phyloP scores from a whole-genome alignment of 2,113 vertebrate species.

The Calidris pugnax region DNA sequence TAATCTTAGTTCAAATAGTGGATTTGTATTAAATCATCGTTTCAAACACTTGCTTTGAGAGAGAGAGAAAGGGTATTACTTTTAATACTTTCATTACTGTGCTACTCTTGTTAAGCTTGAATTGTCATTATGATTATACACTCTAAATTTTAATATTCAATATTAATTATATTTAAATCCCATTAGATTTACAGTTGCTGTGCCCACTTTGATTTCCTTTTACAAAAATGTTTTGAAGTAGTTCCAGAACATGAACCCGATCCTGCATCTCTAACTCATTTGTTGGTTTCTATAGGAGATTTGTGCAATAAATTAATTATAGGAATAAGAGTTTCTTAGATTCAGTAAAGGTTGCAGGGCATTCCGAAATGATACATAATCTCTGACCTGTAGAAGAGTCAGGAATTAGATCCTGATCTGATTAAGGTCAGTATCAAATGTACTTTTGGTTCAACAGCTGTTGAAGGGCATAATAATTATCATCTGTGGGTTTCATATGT shows the following conservation, averaged over 20 bases:
- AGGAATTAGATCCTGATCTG: not conserved
- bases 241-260: constrained; percentile 2
- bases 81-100: constrained; percentile 35
- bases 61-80: not conserved
- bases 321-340: not conserved
- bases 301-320: not conserved
- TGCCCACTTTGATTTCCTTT: not conserved
- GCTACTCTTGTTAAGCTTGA: not conserved
- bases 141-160: constrained; percentile 1
- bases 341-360: not conserved
- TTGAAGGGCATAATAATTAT: not conserved
- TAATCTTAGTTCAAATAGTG: constrained; percentile 60
- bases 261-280: not conserved
- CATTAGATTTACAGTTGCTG: not conserved
- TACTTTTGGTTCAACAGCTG: not conserved
- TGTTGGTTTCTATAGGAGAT: not conserved
- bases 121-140: constrained; percentile 45
- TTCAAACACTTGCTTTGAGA: not conserved
- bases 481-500: fast-evolving
- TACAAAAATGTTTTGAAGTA: not conserved
- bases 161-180: constrained; percentile 58
- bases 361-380: not conserved
- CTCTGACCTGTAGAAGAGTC: not conserved
- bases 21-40: constrained; percentile 33
- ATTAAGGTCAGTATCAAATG: not conserved